Conservation (phyloP, 2,888 invertebrate species). For the Kuschelorhynchus macadamiae region DNA sequence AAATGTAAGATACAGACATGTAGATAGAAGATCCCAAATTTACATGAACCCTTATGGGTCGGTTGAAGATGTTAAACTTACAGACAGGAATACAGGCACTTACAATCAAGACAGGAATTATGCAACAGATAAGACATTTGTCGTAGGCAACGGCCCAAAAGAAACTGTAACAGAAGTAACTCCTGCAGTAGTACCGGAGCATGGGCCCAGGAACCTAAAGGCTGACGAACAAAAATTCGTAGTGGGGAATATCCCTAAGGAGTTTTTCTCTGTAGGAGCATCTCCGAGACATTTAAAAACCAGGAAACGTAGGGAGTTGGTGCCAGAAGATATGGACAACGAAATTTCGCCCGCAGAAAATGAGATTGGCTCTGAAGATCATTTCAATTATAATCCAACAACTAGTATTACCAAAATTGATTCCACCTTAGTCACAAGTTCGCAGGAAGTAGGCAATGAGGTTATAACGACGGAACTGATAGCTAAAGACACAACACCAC, state of each 20-base stretch:
- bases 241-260: constrained; percentile 40
- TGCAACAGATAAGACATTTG: constrained; percentile 29
- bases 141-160: constrained; percentile 73
- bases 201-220: constrained; percentile 72
- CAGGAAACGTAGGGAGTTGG: constrained; percentile 47
- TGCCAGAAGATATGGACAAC: constrained; percentile 40
- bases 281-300: constrained; percentile 46
- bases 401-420: neutral
- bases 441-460: constrained; percentile 36
- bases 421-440: constrained; percentile 38
- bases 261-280: constrained; percentile 23
- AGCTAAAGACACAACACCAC: constrained; percentile 48
- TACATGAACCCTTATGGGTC: constrained; percentile 53
- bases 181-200: constrained; percentile 76
- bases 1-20: constrained; percentile 56
- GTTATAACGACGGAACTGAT: constrained; percentile 45
- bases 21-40: constrained; percentile 55
- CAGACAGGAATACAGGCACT: constrained; percentile 45
- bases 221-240: constrained; percentile 38
- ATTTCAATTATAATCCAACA: no score
- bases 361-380: constrained; percentile 32
- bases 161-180: constrained; percentile 70
- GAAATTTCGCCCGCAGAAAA: constrained; percentile 34
- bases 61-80: constrained; percentile 57
- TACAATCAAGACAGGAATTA: constrained; percentile 38